Conservation (phyloP, 2,888 invertebrate genomes). For the Phaonia tiefii region DNA sequence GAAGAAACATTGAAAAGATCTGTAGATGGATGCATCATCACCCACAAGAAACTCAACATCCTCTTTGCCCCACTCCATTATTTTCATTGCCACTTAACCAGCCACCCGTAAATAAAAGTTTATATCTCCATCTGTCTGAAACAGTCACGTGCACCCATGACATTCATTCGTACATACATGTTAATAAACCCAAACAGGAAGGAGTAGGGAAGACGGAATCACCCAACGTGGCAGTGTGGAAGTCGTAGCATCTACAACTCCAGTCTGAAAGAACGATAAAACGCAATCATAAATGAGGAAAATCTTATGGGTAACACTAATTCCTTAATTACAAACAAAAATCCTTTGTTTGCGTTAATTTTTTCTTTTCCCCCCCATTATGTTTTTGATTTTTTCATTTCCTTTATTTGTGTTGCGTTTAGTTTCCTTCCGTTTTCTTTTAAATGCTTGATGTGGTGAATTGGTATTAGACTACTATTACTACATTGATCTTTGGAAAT, state of each 20-base stretch:
- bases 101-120: slow-evolving; percentile 63
- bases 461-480: slow-evolving; percentile 55
- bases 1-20: slow-evolving; percentile 39
- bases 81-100: background rate
- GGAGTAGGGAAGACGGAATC: background rate
- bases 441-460: slow-evolving; percentile 24
- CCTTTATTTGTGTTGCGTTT: background rate
- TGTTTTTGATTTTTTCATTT: background rate
- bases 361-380: background rate
- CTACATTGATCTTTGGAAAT: too few species aligned
- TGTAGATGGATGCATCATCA: slow-evolving; percentile 37
- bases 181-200: background rate
- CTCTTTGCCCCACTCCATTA: background rate
- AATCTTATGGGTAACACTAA: slow-evolving; percentile 59
- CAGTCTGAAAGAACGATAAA: slow-evolving; percentile 19
- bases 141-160: slow-evolving; percentile 66
- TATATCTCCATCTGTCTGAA: slow-evolving; percentile 65
- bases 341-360: slow-evolving; percentile 41
- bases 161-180: slow-evolving; percentile 48
- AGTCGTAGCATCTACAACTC: background rate
- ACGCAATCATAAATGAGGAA: slow-evolving; percentile 36
- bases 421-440: slow-evolving; percentile 29
- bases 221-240: background rate
- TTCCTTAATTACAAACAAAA: slow-evolving; percentile 58
- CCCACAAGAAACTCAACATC: slow-evolving; percentile 51